Percentiles rank a stretch among this genome's conserved stretches.
Evolutionary conservation across 2,797 vertebrate genomes (phyloP).

Genomic region (Somateria mollissima): DNA sequence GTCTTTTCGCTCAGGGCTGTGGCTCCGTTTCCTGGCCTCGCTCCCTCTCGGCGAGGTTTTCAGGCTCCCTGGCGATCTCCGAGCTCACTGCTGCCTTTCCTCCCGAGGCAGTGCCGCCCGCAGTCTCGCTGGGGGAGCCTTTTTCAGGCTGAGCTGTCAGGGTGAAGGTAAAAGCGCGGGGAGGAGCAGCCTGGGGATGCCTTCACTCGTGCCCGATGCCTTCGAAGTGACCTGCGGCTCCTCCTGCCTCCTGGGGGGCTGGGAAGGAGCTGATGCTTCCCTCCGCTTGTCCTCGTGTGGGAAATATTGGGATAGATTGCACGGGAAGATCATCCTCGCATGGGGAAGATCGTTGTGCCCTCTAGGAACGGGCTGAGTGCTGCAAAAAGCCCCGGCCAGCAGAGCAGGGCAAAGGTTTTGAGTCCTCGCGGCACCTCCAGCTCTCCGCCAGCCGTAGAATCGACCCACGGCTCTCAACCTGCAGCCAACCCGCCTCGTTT

Average conservation of each 20-base stretch:
- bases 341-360: not conserved
- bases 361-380: not conserved
- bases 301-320: no score
- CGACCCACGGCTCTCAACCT: not conserved
- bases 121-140: not conserved
- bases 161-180: not conserved
- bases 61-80: not conserved
- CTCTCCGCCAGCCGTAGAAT: not conserved
- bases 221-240: no score
- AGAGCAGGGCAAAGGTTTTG: not conserved
- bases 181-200: not conserved
- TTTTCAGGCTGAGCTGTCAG: not conserved
- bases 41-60: not conserved
- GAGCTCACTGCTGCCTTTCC: no score
- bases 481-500: not conserved
- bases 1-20: no score
- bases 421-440: not conserved
- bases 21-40: not conserved
- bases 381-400: not conserved
- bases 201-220: no score
- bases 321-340: no score
- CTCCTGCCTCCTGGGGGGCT: not conserved
- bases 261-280: not conserved
- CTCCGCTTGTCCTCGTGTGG: fast-evolving
- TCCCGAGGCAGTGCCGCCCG: no score